Base-by-base conservation (phyloP, 2,888 invertebrate genomes). In the Drosophila niveifrons region DNA sequence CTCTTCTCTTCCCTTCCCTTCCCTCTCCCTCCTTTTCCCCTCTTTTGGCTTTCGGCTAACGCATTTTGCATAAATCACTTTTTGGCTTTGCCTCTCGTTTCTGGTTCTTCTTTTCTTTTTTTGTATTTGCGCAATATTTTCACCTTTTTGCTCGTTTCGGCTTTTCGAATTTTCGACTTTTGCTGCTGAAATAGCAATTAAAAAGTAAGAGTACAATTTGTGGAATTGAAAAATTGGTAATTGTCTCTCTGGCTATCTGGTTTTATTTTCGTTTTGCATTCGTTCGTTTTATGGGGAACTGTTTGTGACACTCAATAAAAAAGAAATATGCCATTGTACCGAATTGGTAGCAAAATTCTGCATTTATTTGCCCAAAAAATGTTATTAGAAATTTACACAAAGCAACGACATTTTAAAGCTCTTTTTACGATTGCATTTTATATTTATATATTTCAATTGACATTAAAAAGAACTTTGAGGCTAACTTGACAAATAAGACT, bases 31-130 rank as follows among this genome's bases (percentile, higher is more conserved):
- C 3, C n/a, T 13, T n/a, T 18, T 50, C 8, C 1, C 13, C 36
- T 39, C 34, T 31, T 11, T 11, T 28, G 6, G 13, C 41, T n/a
- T 6, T 41, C 15, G 41, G 2, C 11, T 41, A 7, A 50, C 48
- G 47, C 57, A 61, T 53, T 78, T 80, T 75, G 80, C 82, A 85
- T 81, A 82, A 81, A 82, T 75, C 70, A 82, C 59, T 70, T 78
- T 78, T 78, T 74, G 46, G 64, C 51, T 62, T 73, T 67, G 36
- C 28, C 28, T 63, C 18, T 63, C 18, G 47, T 52, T 71, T 76
- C 72, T 65, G 53, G 41, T 62, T 52, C 65, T 53, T 59, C 44
- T 51, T 61, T 13, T 17, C 53, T 59, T 41, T 51, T 64, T 17
- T 43, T 50, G 8, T 41, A 46, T 78, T 71, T 76, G 66, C 58